Base-by-base conservation (phyloP, 2,888 invertebrate species). In the Callyntrura sp. region DNA sequence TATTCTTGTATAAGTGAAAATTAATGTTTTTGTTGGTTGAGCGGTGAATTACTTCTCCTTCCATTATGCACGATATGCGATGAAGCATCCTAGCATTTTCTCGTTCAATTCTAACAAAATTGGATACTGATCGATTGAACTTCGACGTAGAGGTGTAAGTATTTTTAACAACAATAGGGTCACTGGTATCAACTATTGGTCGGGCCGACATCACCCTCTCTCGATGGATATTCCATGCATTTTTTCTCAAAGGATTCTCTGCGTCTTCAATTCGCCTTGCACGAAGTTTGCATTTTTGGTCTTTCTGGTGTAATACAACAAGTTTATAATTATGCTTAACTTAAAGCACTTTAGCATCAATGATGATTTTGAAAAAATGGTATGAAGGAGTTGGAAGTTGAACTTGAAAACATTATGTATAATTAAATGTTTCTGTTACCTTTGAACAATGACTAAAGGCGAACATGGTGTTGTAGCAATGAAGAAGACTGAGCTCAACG, bases 21-120 rank as follows among this genome's bases (percentile, higher is more conserved):
- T n/a, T 70, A 70, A 43, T n/a, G 28, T 0, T 70, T 25, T 65
- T 78, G 62, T 45, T 70, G 43, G 43, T n/a, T 28, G 12, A 28
- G 3, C 4, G 17, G 0, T 17, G 51, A 1, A 20, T 78, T 86
- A 93, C 93, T 23, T 90, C 90, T 73, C 90, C 90, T 45, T 92
- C 86, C 90, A 93, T 91, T 23, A 93, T 93, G 43, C 51, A 48
- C 3, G 93, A 91, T 43, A 93, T 92, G 14, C 92, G 62, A 28
- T 81, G 85, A 14, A 90, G 60, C 90, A 90, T 85, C n/a, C 91
- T 90, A 2, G 92, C 92, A 90, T 93, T 93, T 81, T 93, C 93
- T 45, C 92, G 25, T 55, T 93, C 93, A 76, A 93, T 93, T 14
- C 91, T 57, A 17, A 92, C 87, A 68, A 92, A 93, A 43, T 83